Conservation (phyloP, 2,797 vertebrate species). For the Lagorchestes hirsutus region DNA sequence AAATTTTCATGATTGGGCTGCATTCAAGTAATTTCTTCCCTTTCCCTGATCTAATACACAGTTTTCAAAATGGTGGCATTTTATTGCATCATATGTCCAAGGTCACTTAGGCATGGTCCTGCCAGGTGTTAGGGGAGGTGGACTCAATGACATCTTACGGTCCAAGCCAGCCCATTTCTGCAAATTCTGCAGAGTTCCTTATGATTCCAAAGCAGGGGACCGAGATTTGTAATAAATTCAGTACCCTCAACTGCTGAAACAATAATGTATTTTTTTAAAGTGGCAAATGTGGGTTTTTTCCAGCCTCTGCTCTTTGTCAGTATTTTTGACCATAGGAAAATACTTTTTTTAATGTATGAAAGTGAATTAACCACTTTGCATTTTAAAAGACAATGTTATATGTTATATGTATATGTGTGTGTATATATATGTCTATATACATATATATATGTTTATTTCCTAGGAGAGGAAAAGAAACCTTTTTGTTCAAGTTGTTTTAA, state of each 20-base stretch:
- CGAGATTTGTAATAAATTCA: slow-evolving; percentile 60
- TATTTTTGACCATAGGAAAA: slow-evolving; percentile 74
- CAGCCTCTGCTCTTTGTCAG: slow-evolving; percentile 63
- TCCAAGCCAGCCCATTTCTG: slow-evolving; percentile 31
- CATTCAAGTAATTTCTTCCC: slow-evolving; percentile 52
- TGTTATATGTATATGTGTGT: slow-evolving; percentile 71
- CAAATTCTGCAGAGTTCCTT: slow-evolving; percentile 42
- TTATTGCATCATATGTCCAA: slow-evolving; percentile 16
- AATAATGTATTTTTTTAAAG: slow-evolving; percentile 76
- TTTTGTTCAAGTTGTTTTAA: slow-evolving; percentile 75
- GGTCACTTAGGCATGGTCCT: slow-evolving; percentile 44
- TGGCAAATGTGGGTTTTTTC: slow-evolving; percentile 74
- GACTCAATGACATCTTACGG: slow-evolving; percentile 29
- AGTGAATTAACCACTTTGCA: slow-evolving; percentile 75
- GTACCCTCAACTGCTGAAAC: slow-evolving; percentile 67
- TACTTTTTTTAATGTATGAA: slow-evolving; percentile 70
- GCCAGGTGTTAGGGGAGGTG: slow-evolving; percentile 39
- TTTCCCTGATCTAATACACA: slow-evolving; percentile 34
- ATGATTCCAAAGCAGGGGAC: slow-evolving; percentile 25
- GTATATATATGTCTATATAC: slow-evolving; percentile 36
- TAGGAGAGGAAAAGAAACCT: slow-evolving; percentile 60
- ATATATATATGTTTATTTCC: slow-evolving; percentile 70
- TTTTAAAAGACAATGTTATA: slow-evolving; percentile 80
- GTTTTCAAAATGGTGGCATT: slow-evolving; percentile 32
- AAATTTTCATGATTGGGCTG: slow-evolving; percentile 49